Base-by-base conservation (phyloP, 2,113 vertebrate genomes). In the Anas platyrhynchos region DNA sequence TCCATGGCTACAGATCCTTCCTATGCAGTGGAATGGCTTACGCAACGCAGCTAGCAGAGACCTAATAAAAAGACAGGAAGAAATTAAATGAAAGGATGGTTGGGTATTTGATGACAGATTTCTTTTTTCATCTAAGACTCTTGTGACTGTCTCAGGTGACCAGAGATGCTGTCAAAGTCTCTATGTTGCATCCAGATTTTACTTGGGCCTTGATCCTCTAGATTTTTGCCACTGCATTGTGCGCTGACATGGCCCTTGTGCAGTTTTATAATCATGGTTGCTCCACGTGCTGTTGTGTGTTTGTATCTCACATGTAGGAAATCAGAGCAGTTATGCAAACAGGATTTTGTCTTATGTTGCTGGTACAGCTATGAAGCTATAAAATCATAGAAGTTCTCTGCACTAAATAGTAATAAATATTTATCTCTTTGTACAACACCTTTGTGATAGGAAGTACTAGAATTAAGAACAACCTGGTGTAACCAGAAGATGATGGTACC, bases 1-100 rank as follows among this genome's bases (percentile, higher is more conserved):
- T 96, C 96, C 96, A 96, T 96, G 92, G 88, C 96, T 94, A 97
- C 94, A 92, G 91, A 93, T 96, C 80, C 58, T 94, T 91, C 77
- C 93, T 20, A 15, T 12, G 26, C 43, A 16, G 1, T 52, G 46
- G 86, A 96, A 94, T 81, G 87, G 82, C 79, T 96, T 86, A 93
- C 74, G 50, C 86, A 87, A 44, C n/a, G 58, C 91, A 75, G 80
- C 69, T 68, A 86, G 50, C 48, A 85, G n/a, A 82, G 36, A 92
- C 77, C 73, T 96, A 90, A 94, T 95, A 89, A 93, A 91, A 96
- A 62, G 88, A 93, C 65, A 83, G 62, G 76, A 94, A 91, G 69
- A 88, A 95, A 96, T 94, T 96, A 94, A 83, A 94, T 76, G 80
- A 96, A 93, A 92, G 74, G 76, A 73, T 82, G 62, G n/a, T 50